These are phyloP conservation scores for Phania funesta DNA, from an alignment of 2,888 invertebrate species.

Conservation along the genomic window DNA sequence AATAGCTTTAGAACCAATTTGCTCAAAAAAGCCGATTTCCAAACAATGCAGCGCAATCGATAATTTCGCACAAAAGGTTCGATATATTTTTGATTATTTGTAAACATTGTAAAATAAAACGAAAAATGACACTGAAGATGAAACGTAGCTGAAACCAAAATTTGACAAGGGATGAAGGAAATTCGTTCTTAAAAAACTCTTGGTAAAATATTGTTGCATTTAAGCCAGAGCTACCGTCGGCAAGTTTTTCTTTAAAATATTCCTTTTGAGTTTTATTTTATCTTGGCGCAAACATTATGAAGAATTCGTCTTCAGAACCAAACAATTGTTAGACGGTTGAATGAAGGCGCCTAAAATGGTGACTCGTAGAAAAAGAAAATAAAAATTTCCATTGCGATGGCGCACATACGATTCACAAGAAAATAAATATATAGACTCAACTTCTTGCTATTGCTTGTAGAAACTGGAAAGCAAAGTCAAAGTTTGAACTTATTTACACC, in stretches of 20 bases:
- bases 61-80: no score
- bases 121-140: no score
- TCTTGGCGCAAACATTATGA: slow-evolving; percentile 2
- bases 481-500: slow-evolving; percentile 3
- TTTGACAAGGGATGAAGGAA: no score
- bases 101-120: no score
- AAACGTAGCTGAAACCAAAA: no score
- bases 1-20: no score
- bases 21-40: no score
- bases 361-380: slow-evolving; percentile 7
- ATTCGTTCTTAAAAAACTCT: no score
- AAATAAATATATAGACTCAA: not conserved
- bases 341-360: slow-evolving; percentile 7
- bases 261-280: not conserved
- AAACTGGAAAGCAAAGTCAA: slow-evolving; percentile 57
- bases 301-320: not conserved
- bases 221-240: slow-evolving; percentile 33
- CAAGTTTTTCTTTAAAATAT: not conserved
- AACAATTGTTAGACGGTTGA: not conserved
- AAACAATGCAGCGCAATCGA: no score
- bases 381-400: slow-evolving; percentile 62
- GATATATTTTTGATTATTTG: no score
- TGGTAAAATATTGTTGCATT: no score
- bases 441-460: not conserved
- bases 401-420: slow-evolving; percentile 52